phyloP scores from a whole-genome alignment of 2,797 vertebrate species.

The Syngnathus rostellatus region DNA sequence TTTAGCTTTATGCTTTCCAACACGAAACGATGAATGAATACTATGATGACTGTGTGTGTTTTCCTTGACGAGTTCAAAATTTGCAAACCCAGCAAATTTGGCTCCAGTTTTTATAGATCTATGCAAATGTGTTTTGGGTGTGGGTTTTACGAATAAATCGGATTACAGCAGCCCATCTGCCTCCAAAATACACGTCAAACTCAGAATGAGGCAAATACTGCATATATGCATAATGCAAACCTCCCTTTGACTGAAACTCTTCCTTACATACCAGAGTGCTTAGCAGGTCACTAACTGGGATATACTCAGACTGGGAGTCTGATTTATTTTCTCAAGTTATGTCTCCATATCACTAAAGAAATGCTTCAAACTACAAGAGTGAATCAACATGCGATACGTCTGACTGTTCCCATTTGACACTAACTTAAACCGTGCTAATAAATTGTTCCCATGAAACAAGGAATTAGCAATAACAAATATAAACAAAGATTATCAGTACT shows the following conservation, averaged over 20 bases:
- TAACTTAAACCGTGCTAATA: background rate
- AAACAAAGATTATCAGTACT: background rate
- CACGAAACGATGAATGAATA: background rate
- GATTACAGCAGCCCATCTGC: too few relatives aligned
- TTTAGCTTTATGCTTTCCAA: background rate
- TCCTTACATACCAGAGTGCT: constrained; percentile 55
- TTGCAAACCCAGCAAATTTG: background rate
- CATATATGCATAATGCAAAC: background rate
- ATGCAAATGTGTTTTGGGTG: background rate
- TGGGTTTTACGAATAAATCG: background rate
- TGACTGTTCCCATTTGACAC: background rate
- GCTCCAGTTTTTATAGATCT: background rate
- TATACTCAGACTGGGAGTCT: constrained; percentile 34
- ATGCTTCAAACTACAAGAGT: constrained; percentile 17
- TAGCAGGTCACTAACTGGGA: constrained; percentile 39
- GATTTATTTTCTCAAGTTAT: constrained; percentile 42
- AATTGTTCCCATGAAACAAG: background rate
- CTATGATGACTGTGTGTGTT: background rate
- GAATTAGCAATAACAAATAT: background rate
- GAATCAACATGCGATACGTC: background rate
- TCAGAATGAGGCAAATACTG: constrained; percentile 1
- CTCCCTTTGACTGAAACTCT: constrained; percentile 43
- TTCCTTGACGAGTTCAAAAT: background rate
- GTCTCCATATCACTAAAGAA: constrained; percentile 21
- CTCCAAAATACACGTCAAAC: constrained; percentile 1